phyloP scores from a whole-genome alignment of 1,140 invertebrate species.

The Bombus impatiens region DNA sequence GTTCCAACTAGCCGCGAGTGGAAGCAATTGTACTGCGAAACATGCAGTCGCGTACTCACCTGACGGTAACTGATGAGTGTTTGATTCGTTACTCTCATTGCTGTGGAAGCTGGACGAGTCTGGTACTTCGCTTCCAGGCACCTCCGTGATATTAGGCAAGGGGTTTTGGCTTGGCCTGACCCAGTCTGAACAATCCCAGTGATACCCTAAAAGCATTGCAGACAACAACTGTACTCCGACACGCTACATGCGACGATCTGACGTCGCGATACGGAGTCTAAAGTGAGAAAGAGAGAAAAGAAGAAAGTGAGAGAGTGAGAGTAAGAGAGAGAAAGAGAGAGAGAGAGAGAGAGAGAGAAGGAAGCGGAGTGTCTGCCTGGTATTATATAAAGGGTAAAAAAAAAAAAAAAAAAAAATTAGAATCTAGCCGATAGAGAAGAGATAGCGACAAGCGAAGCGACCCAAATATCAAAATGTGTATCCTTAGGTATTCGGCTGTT shows the following conservation, averaged over 20 bases:
- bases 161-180: constrained; percentile 91
- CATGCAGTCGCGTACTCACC: constrained; percentile 73
- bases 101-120: constrained; percentile 95
- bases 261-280: constrained; percentile 38
- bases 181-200: constrained; percentile 99
- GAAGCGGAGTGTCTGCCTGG: neutral
- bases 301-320: neutral
- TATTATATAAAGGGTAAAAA: constrained; percentile 2
- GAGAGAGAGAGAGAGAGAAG: neutral
- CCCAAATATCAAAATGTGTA: constrained; percentile 20
- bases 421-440: constrained; percentile 34
- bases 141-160: constrained; percentile 95
- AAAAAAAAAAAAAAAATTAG: neutral
- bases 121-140: constrained; percentile 94
- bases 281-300: neutral
- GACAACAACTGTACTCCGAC: constrained; percentile 75
- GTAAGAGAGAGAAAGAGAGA: neutral
- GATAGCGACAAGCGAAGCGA: constrained; percentile 53
- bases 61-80: constrained; percentile 83
- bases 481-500: neutral
- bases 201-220: constrained; percentile 88
- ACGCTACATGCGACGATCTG: constrained; percentile 61
- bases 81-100: constrained; percentile 93
- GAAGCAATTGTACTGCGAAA: constrained; percentile 16
- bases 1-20: neutral